Conservation (phyloP, 2,113 vertebrate genomes). For the Zonotrichia leucophrys region DNA sequence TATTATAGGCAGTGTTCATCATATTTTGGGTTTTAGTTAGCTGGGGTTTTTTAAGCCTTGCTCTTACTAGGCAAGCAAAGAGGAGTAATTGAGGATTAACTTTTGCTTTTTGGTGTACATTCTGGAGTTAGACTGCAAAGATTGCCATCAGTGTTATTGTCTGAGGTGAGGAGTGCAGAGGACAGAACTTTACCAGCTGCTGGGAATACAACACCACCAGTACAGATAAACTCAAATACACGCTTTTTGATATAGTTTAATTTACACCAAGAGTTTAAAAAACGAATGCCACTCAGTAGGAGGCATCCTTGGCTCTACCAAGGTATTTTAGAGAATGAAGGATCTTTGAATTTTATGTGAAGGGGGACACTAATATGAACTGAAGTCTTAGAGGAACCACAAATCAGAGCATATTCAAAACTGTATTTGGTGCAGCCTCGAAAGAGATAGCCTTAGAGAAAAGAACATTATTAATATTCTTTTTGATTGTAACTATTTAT, state of each 20-base stretch:
- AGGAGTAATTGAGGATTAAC: background rate
- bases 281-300: constrained; percentile 1
- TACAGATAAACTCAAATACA: constrained; percentile 53
- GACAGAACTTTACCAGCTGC: constrained; percentile 17
- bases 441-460: constrained; percentile 72
- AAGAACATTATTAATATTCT: constrained; percentile 64
- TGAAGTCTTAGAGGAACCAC: constrained; percentile 53
- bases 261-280: constrained; percentile 48
- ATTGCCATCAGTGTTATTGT: background rate
- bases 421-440: constrained; percentile 69
- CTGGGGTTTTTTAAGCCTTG: background rate
- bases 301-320: constrained; percentile 32
- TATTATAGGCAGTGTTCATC: constrained; percentile 16
- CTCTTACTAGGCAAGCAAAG: constrained; percentile 33
- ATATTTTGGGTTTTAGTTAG: background rate
- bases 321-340: background rate
- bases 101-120: background rate
- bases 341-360: constrained; percentile 40
- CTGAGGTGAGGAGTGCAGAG: background rate
- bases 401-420: constrained; percentile 50
- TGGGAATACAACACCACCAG: constrained; percentile 54
- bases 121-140: background rate
- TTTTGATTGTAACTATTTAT: constrained; percentile 47
- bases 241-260: constrained; percentile 15
- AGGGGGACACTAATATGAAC: constrained; percentile 59